These are phyloP conservation scores for Epinotia bilunana DNA, from an alignment of 2,888 invertebrate species.

Conservation along the genomic window DNA sequence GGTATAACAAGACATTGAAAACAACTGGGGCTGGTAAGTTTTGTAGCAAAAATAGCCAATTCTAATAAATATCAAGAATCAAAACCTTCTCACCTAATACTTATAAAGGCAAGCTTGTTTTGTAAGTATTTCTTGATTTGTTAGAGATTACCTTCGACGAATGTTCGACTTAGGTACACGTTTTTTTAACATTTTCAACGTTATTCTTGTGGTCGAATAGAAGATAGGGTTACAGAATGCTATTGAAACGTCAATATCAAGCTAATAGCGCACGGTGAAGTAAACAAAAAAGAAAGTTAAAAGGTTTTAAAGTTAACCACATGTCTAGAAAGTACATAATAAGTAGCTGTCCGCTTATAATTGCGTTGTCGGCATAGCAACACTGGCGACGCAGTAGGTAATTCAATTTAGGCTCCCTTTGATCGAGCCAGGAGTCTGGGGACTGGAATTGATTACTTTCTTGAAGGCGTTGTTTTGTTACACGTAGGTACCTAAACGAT, in stretches of 20 bases:
- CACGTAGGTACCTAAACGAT: not conserved
- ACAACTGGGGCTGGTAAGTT: not conserved
- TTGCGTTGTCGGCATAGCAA: slow-evolving; percentile 33
- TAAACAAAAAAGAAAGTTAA: slow-evolving; percentile 2
- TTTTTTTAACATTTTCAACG: not conserved
- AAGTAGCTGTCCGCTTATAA: slow-evolving; percentile 22
- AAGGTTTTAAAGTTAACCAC: slow-evolving; percentile 5
- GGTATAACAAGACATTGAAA: too few species aligned
- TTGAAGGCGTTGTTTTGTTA: slow-evolving; percentile 10
- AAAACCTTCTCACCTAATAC: not conserved
- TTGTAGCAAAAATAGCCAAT: not conserved
- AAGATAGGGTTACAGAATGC: not conserved
- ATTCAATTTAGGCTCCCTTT: slow-evolving; percentile 41
- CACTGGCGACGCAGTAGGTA: slow-evolving; percentile 20
- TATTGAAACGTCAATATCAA: slow-evolving; percentile 6
- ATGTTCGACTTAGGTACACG: not conserved
- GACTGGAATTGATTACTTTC: slow-evolving; percentile 41
- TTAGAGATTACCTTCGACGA: not conserved
- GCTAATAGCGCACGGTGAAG: not conserved
- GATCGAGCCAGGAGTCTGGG: slow-evolving; percentile 36
- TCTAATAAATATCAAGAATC: not conserved
- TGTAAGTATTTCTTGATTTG: not conserved
- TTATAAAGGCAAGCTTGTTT: not conserved
- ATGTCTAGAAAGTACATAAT: slow-evolving; percentile 1
- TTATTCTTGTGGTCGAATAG: not conserved